These are phyloP conservation scores for Paracanthobrama guichenoti DNA, from an alignment of 2,113 vertebrate genomes.

Conservation along the genomic window DNA sequence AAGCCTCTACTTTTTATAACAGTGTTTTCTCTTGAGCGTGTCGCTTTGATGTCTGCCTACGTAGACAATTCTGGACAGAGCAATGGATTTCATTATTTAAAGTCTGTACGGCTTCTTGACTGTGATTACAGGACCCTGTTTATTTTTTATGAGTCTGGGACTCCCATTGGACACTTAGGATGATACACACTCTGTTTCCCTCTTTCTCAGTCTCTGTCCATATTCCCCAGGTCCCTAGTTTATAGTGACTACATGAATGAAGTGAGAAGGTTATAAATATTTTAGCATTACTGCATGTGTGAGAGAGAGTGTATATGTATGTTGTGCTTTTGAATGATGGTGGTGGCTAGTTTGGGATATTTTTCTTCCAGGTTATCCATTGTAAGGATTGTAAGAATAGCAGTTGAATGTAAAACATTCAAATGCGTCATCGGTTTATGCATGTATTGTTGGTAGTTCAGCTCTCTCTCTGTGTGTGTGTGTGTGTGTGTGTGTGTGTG, in stretches of 20 bases:
- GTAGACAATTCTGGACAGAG: not conserved
- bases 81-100: not conserved
- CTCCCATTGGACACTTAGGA: conserved; percentile 13
- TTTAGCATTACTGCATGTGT: conserved; percentile 51
- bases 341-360: not conserved
- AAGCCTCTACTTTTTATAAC: not conserved
- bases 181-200: conserved; percentile 7
- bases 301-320: conserved; percentile 13
- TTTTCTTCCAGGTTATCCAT: conserved; percentile 25
- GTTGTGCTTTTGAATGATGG: conserved; percentile 4
- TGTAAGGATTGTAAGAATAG: not conserved
- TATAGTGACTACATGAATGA: conserved; percentile 48
- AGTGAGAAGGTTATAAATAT: conserved; percentile 61
- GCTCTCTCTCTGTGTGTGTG: not conserved
- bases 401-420: not conserved
- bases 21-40: too few relatives aligned
- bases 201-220: conserved; percentile 10
- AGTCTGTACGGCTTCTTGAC: not conserved
- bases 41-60: not conserved
- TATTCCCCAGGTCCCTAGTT: conserved; percentile 21
- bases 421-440: not conserved
- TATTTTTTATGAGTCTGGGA: conserved; percentile 5
- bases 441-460: not conserved
- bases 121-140: conserved; percentile 7
- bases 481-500: not conserved